A percentile compares a stretch with the other conserved stretches of the same genome.
These are phyloP conservation scores for Pipra filicauda DNA, from an alignment of 2,113 vertebrate genomes.

Conservation along the genomic window DNA sequence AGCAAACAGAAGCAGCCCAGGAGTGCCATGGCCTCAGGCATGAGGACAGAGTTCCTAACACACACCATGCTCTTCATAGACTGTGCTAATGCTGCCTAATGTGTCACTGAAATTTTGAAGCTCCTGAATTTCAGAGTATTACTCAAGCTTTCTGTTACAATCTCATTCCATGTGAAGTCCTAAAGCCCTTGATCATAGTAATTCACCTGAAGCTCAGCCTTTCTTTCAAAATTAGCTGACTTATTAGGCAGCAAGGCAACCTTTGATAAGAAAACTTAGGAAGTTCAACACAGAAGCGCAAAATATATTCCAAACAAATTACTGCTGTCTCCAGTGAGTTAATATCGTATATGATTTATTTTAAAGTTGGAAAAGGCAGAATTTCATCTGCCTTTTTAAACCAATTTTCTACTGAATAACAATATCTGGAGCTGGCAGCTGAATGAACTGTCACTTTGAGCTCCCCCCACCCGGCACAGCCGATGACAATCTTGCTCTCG, in stretches of 20 bases:
- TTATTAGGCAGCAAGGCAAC: not conserved
- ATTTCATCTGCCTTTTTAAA: not conserved
- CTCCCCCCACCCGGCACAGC: not conserved
- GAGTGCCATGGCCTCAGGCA: not conserved
- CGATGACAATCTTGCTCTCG: not conserved
- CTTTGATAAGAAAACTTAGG: not conserved
- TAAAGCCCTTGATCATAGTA: not conserved
- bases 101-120: not conserved
- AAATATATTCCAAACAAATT: not conserved
- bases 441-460: not conserved
- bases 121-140: not conserved
- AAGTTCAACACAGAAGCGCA: not conserved
- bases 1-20: not conserved
- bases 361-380: not conserved
- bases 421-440: not conserved
- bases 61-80: rapidly evolving
- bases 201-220: not conserved
- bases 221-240: not conserved
- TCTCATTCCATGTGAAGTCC: not conserved
- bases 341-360: not conserved
- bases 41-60: not conserved
- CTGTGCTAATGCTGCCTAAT: not conserved
- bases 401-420: not conserved
- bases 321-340: not conserved
- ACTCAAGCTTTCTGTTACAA: not conserved